Conservation (phyloP, 2,113 vertebrate genomes). For the Chaetorhynchus papuensis region DNA sequence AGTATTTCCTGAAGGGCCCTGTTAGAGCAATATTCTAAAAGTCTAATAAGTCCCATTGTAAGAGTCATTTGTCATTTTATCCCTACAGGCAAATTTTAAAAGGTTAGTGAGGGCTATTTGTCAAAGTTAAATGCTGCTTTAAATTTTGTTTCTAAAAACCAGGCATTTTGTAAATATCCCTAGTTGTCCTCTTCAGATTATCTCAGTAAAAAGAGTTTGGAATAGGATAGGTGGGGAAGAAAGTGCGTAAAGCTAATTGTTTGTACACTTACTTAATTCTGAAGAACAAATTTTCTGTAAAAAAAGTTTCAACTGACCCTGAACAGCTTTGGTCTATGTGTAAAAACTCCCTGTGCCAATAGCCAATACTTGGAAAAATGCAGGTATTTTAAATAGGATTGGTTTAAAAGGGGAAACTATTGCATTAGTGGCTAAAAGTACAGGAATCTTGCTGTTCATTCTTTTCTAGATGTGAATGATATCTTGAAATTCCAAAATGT, state of each 20-base stretch:
- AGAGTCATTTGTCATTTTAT: slow-evolving; percentile 58
- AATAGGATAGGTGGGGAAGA: neutral
- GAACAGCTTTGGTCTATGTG: neutral
- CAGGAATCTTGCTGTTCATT: neutral
- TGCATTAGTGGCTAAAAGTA: neutral
- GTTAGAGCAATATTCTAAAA: slow-evolving; percentile 17
- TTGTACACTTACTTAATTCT: neutral
- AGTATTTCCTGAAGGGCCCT: slow-evolving; percentile 41
- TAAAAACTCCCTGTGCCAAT: neutral
- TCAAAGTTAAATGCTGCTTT: slow-evolving; percentile 42
- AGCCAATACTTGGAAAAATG: neutral
- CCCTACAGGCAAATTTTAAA: slow-evolving; percentile 41
- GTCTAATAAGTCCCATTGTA: slow-evolving; percentile 35
- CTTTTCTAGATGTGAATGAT: neutral
- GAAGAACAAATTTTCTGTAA: neutral
- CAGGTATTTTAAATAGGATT: neutral
- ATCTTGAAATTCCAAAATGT: neutral
- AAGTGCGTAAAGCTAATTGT: neutral
- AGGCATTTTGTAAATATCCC: neutral
- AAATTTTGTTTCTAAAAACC: slow-evolving; percentile 14
- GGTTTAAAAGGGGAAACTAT: neutral
- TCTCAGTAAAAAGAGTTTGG: neutral
- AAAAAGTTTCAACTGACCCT: neutral
- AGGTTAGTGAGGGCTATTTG: slow-evolving; percentile 36
- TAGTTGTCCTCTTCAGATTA: neutral